Evolutionary conservation across 2,888 invertebrate genomes (phyloP).

Genomic region (Phortica okadai): DNA sequence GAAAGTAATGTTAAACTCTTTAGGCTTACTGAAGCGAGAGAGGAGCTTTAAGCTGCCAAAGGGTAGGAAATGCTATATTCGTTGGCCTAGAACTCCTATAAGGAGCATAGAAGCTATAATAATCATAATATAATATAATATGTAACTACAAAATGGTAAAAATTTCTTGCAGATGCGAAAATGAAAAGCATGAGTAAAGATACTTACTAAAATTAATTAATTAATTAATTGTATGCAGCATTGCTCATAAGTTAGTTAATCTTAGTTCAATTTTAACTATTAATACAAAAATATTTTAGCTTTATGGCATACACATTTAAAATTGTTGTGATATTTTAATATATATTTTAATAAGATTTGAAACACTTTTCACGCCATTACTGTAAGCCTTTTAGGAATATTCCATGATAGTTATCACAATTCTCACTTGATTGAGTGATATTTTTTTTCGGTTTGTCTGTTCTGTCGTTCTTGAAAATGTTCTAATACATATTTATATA

Average conservation of each 20-base stretch:
- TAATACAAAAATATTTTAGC: constrained; percentile 30
- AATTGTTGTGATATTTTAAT: not conserved
- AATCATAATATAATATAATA: not conserved
- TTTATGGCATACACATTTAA: not conserved
- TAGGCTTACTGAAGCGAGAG: not conserved
- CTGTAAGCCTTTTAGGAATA: constrained; percentile 35
- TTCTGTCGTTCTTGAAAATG: not conserved
- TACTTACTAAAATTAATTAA: not conserved
- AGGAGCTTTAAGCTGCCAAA: no score
- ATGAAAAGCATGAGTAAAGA: not conserved
- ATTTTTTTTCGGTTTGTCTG: constrained; percentile 12
- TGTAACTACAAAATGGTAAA: not conserved
- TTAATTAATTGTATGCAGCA: constrained; percentile 14
- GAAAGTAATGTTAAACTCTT: not conserved
- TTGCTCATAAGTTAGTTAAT: not conserved
- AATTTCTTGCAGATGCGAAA: not conserved
- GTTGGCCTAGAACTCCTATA: constrained; percentile 12
- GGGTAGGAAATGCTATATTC: not conserved
- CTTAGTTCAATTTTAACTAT: not conserved
- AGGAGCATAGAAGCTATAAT: constrained; percentile 18
- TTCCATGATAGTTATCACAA: constrained; percentile 36
- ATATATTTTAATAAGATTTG: constrained; percentile 31
- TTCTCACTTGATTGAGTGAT: constrained; percentile 22
- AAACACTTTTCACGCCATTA: constrained; percentile 34
- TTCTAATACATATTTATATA: not conserved